Base-by-base conservation (phyloP, 37 sponge, comb jelly and placozoan species). In the Halisarca cf. caerulea region DNA sequence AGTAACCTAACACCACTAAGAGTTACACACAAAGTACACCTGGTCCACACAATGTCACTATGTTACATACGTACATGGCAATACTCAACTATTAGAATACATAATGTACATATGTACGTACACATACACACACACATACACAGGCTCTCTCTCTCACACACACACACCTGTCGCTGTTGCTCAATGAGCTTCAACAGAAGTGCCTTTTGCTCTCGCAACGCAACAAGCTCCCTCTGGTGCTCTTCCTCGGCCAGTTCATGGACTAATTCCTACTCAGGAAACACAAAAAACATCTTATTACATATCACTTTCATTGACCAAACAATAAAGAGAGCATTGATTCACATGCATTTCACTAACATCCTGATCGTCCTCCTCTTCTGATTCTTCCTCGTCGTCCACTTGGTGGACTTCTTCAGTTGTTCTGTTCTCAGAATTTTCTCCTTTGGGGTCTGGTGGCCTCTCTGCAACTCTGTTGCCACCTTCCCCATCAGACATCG, bases 191-290 rank as follows among this genome's bases (percentile, higher is more conserved):
- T 71, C 6, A 80, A 21, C 60, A 18, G 28, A 30, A 80, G 55
- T 28, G 62, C 55, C 17, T 24, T 64, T 17, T 89, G 77, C 6
- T 37, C 74, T 35, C 80, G 41, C 35, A 90, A 66, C 6, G 64
- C 73, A 28, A 78, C 80, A 79, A 86, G 70, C 17, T 90, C 66
- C 72, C 62, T 79, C 28, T 83, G 69, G 43, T 86, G 86, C 41
- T 86, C 84, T 0, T 84, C 80, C 36, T 82, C 47, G 23, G 87
- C 83, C 53, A 69, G 14, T 4, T 83, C 42, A 60, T 62, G 5
- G 15, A n/a, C 27, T n/a, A n/a, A n/a, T 15, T 34, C 21, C 73
- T 72, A 38, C 40, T 33, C 40, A 34, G 15, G 38, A 2, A 40
- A 2, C n/a, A n/a, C 5, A n/a, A 40, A 27, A 75, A 32, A 8